Percentiles rank a stretch among this genome's conserved stretches.
These are phyloP conservation scores for Cettia cetti DNA, from an alignment of 2,113 vertebrate genomes.

Conservation along the genomic window DNA sequence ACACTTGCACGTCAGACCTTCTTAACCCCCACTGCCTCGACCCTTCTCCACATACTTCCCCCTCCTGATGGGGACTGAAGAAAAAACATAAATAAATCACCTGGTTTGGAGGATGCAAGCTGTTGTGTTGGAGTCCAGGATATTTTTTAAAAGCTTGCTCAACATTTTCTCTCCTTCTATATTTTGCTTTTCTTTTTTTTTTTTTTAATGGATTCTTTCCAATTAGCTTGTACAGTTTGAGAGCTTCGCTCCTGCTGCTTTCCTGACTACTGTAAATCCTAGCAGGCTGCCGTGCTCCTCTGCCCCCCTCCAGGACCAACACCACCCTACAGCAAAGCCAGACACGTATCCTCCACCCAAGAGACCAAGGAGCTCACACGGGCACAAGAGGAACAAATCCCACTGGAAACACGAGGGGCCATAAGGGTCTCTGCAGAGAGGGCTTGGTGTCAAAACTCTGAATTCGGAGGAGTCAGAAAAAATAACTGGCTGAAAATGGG, in stretches of 20 bases:
- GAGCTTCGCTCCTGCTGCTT: background rate
- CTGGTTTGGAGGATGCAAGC: background rate
- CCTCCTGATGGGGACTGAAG: background rate
- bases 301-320: background rate
- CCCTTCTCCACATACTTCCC: background rate
- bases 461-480: background rate
- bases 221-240: background rate
- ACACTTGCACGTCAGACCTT: background rate
- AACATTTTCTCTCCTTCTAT: background rate
- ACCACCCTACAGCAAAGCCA: background rate
- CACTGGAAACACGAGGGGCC: background rate
- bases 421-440: background rate
- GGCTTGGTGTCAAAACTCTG: background rate
- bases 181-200: background rate
- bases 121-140: background rate
- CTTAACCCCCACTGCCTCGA: background rate
- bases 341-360: background rate
- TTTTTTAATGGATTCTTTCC: background rate
- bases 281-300: constrained; percentile 2
- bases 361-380: background rate
- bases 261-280: constrained; percentile 31
- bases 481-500: background rate
- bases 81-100: background rate
- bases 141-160: background rate
- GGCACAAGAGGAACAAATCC: background rate